phyloP scores from a whole-genome alignment of 2,888 invertebrate genomes.

The Drosophila flavopinicola region DNA sequence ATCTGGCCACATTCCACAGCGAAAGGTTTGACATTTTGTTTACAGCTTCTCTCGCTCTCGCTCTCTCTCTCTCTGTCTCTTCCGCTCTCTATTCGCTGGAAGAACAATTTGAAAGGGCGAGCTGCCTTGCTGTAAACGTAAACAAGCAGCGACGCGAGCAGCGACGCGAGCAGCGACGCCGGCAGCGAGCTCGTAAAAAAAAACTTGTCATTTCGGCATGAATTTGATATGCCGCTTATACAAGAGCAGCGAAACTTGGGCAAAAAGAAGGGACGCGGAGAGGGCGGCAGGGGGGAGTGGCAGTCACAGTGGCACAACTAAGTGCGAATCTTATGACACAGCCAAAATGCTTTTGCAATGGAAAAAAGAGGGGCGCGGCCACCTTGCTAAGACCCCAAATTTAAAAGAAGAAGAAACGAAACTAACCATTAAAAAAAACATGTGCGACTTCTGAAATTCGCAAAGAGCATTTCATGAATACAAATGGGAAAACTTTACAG shows the following conservation, averaged over 20 bases:
- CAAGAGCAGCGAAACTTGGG: constrained; percentile 23
- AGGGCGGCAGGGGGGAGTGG: background rate
- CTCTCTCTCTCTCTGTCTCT: constrained; percentile 1
- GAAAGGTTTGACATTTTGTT: constrained; percentile 52
- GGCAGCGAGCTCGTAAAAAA: constrained; percentile 17
- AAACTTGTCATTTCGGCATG: constrained; percentile 52
- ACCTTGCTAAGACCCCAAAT: background rate
- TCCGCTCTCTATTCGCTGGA: constrained; percentile 4
- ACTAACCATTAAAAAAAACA: background rate
- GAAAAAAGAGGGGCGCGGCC: constrained; percentile 32
- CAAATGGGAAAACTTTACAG: no score
- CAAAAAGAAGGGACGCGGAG: background rate
- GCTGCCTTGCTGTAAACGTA: constrained; percentile 47
- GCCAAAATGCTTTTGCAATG: constrained; percentile 9
- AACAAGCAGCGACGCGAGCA: constrained; percentile 39
- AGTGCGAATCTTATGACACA: constrained; percentile 9
- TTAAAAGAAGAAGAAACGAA: background rate
- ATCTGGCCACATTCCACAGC: constrained; percentile 46
- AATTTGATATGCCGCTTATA: constrained; percentile 70
- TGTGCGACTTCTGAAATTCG: no score
- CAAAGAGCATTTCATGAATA: no score
- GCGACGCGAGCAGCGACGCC: constrained; percentile 23
- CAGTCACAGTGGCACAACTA: no score
- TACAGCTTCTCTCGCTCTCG: constrained; percentile 13
- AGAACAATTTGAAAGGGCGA: constrained; percentile 34